Evolutionary conservation across 2,797 vertebrate genomes (phyloP), one percentile per base, ranked within the genome.

Genomic region (Morelia viridis): DNA sequence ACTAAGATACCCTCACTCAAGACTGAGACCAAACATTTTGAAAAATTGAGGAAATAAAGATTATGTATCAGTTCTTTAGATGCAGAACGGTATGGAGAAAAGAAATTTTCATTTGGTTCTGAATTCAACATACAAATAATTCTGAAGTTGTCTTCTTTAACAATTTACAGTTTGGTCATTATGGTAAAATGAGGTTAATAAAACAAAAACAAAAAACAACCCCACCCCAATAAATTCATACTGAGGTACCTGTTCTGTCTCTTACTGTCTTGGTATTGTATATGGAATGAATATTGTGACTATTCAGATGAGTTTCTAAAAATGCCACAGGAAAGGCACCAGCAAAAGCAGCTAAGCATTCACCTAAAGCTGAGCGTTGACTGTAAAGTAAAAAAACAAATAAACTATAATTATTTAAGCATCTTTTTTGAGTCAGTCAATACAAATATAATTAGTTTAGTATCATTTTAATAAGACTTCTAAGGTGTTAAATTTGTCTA

Each of bases 321-420:
- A 99, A 99, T 0, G 99, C 98, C 35, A 99, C 99, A 0, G 99
- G 99, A 89, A 99, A 99, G 2, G 99, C 99, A 64, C 98, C 98
- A 1, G 99, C 98, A 92, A 99, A 99, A 58, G 99, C 98, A 3
- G 99, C 99, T 88, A 99, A 96, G 95, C 99, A 99, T 95, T 99
- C 98, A 31, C 99, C 99, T 41, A 99, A 93, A 0, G 99, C 98
- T 62, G 99, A 99, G 5, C 99, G 97, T 95, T 99, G 99, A 96
- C 99, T 99, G 94, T 86, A 90, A 96, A 96, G 92, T 85, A 84
- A 96, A 53, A 93, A 94, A 93, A 56, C 41, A 11, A 15, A 1
- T 0, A 71, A 17, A 1, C 3, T 46, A 19, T 11, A 0, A 0
- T 93, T 95, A 94, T 89, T 12, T 2, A 86, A 1, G 71, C 2